Base-by-base conservation (phyloP, 2,888 invertebrate species). In the Acheta domesticus region DNA sequence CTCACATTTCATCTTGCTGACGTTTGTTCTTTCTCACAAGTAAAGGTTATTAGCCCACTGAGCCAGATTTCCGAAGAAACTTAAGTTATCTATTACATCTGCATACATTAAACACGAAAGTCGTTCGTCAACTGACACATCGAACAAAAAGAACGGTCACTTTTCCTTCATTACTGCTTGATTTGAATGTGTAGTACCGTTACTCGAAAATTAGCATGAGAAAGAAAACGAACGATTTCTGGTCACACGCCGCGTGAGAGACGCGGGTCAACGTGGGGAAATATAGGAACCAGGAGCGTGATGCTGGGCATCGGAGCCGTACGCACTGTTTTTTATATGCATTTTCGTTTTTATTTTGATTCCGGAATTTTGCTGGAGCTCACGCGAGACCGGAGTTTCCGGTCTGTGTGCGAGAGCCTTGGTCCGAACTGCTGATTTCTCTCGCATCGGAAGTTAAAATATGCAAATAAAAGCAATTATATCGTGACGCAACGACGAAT, bases 381-480 rank as follows among this genome's bases (percentile, higher is more conserved):
- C 62, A 62, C n/a, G n/a, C n/a, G n/a, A n/a, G 62, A 12, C 14
- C 36, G n/a, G 62, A 19, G 62, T 62, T 62, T 62, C 62, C 62
- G 62, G 62, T 62, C 62, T n/a, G n/a, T 62, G 62, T 62, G n/a
- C 62, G 62, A 19, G 62, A 62, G 16, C 62, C 16, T 62, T 62
- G n/a, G 62, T n/a, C 62, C 62, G 62, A 19, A n/a, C 62, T 62
- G 62, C 62, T 62, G 62, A 14, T 36, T 62, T 14, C 14, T 62
- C 62, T 62, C n/a, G 62, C 62, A 62, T 62, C 14, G 62, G 62
- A 62, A 62, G 62, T 62, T 62, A 62, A 62, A 62, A 62, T 62
- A 62, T 62, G 62, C 62, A 62, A 62, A 62, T 62, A 62, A 62
- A 62, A 62, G 62, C 62, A 62, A 62, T 62, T 62, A 19, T n/a